phyloP scores from a whole-genome alignment of 1,140 invertebrate species.

The Drosophila bipectinata region DNA sequence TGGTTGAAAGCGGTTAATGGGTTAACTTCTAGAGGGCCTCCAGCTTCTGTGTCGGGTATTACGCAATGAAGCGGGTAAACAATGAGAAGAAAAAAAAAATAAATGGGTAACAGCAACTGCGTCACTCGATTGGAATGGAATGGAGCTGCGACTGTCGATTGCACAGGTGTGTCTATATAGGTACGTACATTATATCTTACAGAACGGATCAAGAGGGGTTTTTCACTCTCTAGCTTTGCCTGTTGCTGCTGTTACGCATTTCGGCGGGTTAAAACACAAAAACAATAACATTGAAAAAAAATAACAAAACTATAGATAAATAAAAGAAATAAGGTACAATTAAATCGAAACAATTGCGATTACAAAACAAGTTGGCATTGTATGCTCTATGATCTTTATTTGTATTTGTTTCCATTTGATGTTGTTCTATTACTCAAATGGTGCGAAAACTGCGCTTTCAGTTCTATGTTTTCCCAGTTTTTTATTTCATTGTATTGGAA shows the following conservation, averaged over 20 bases:
- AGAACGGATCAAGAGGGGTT: slow-evolving; percentile 15
- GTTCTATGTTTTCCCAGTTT: slow-evolving; percentile 35
- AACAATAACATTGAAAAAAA: too few species aligned
- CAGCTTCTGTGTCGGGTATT: slow-evolving; percentile 32
- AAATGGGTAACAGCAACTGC: slow-evolving; percentile 54
- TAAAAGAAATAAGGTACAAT: slow-evolving; percentile 53
- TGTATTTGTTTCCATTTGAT: slow-evolving; percentile 43
- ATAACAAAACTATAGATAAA: slow-evolving; percentile 5
- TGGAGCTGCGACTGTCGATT: slow-evolving; percentile 53
- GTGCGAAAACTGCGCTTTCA: slow-evolving; percentile 71
- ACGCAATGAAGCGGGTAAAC: slow-evolving; percentile 60
- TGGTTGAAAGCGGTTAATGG: slow-evolving; percentile 21
- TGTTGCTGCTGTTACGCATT: slow-evolving; percentile 40
- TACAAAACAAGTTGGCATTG: slow-evolving; percentile 64
- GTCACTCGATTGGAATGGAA: slow-evolving; percentile 54
- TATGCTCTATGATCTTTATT: slow-evolving; percentile 57
- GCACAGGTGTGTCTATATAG: slow-evolving; percentile 65
- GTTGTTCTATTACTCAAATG: slow-evolving; percentile 59
- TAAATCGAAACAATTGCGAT: slow-evolving; percentile 67
- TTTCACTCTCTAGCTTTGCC: slow-evolving; percentile 8
- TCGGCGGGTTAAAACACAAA: slow-evolving; percentile 13
- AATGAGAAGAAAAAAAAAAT: slow-evolving; percentile 37
- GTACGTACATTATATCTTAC: slow-evolving; percentile 3
- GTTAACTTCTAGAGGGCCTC: slow-evolving; percentile 17
- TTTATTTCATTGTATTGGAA: slow-evolving; percentile 11